Conservation (phyloP, 2,797 vertebrate species). For the Margarornis squamiger region DNA sequence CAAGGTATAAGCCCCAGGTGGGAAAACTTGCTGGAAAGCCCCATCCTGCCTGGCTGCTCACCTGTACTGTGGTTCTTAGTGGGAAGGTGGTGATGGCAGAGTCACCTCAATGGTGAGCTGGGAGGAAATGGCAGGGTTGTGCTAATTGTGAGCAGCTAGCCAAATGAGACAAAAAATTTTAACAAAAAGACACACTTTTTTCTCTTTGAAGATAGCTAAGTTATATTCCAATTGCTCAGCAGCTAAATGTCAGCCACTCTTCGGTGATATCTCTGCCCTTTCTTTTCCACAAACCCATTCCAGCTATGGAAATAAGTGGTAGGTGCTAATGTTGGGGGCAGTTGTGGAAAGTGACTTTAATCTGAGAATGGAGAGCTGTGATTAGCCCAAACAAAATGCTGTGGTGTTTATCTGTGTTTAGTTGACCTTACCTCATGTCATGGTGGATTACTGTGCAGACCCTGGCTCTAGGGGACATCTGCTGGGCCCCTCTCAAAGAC, state of each 20-base stretch:
- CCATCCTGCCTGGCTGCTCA: not conserved
- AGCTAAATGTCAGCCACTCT: not conserved
- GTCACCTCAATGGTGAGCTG: not conserved
- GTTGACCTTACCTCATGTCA: not conserved
- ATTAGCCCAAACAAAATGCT: not conserved
- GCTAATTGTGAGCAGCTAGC: not conserved
- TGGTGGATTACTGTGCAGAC: not conserved
- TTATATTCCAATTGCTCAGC: not conserved
- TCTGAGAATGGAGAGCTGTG: not conserved
- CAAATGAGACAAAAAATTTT: not conserved
- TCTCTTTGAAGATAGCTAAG: not conserved
- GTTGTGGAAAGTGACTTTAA: not conserved
- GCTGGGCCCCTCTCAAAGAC: not conserved
- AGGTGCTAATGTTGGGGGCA: not conserved
- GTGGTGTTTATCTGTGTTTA: not conserved
- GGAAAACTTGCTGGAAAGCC: not conserved
- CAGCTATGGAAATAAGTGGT: not conserved
- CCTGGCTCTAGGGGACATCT: accelerated
- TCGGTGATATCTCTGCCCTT: not conserved
- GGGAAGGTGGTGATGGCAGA: not conserved
- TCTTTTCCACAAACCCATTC: not conserved
- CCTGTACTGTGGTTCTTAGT: accelerated
- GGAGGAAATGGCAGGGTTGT: not conserved
- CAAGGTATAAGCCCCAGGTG: not conserved
- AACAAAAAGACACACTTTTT: not conserved